Percentiles rank a stretch among this genome's conserved stretches.
phyloP scores from a whole-genome alignment of 2,113 vertebrate species.

The Leptodactylus fuscus region DNA sequence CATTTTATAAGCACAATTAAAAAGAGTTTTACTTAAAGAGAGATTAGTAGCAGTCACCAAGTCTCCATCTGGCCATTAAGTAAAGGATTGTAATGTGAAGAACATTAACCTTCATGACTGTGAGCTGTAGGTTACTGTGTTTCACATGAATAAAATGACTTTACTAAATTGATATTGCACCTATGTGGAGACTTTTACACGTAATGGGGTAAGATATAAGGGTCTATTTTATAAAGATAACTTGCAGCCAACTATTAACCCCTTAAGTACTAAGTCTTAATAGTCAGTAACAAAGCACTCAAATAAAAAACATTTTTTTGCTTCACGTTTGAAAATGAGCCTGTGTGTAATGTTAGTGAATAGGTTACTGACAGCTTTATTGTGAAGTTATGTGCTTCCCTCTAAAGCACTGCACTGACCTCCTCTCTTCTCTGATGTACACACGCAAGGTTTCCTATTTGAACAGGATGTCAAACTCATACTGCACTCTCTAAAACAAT shows the following conservation, averaged over 20 bases:
- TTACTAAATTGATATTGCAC: neutral
- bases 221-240: neutral
- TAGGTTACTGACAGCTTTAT: too few relatives aligned
- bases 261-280: too few relatives aligned
- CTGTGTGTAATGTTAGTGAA: too few relatives aligned
- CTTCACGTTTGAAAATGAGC: too few relatives aligned
- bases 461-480: too few relatives aligned
- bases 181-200: neutral
- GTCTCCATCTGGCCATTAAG: constrained; percentile 1
- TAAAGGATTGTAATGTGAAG: neutral
- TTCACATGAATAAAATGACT: neutral
- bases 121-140: neutral
- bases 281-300: too few relatives aligned
- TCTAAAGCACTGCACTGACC: too few relatives aligned
- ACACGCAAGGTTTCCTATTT: too few relatives aligned
- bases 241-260: neutral
- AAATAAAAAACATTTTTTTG: too few relatives aligned
- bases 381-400: too few relatives aligned
- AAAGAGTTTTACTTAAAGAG: neutral
- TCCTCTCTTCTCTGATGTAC: too few relatives aligned
- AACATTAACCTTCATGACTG: neutral
- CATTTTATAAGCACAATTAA: constrained; percentile 1
- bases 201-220: neutral
- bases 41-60: neutral
- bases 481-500: too few relatives aligned